Conservation (phyloP, 2,113 vertebrate species). For the Myiopsitta monachus region DNA sequence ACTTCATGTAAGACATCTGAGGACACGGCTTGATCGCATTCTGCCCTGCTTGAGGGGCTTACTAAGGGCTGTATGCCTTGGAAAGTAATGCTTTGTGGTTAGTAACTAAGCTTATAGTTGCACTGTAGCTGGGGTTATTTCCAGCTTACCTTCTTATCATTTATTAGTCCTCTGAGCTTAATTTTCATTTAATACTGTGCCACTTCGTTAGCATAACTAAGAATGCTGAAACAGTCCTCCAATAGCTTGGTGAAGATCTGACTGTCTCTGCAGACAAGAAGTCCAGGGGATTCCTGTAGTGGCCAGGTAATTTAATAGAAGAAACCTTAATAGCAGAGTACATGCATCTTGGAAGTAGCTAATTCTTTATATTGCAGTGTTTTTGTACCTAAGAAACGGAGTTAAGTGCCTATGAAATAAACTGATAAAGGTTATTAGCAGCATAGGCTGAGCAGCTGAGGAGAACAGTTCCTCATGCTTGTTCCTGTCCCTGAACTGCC, state of each 20-base stretch:
- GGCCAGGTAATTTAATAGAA: neutral
- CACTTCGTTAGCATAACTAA: neutral
- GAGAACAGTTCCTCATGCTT: neutral
- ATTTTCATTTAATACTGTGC: neutral
- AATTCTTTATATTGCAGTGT: neutral
- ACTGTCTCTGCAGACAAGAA: neutral
- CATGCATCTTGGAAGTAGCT: neutral
- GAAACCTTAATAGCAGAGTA: neutral
- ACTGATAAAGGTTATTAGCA: neutral
- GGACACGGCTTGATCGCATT: neutral
- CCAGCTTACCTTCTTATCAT: neutral
- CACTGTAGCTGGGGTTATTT: neutral
- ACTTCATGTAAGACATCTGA: fast-evolving
- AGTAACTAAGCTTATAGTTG: neutral
- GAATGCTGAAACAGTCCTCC: neutral
- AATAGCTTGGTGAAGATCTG: neutral
- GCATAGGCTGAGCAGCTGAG: neutral
- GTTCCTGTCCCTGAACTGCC: neutral
- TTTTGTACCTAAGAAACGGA: neutral
- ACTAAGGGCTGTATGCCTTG: neutral
- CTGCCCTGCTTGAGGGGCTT: neutral
- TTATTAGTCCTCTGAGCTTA: neutral
- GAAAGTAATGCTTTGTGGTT: neutral
- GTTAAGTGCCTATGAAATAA: neutral
- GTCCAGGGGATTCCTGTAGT: neutral